A percentile compares a stretch with the other conserved stretches of the same genome.
Conservation (phyloP, 2,113 vertebrate genomes). For the Rhegmatorhina hoffmannsi region DNA sequence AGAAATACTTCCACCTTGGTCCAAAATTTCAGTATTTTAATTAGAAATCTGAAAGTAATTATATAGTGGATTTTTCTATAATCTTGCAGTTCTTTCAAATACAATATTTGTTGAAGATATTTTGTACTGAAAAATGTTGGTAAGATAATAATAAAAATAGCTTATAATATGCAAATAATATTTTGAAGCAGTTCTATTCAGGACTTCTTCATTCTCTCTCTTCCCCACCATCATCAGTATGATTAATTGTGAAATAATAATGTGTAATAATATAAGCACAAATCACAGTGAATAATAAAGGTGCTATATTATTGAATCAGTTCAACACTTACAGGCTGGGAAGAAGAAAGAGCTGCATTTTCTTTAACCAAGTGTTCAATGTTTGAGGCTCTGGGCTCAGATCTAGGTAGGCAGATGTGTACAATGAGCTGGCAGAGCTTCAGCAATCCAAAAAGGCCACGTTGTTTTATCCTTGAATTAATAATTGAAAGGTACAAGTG, state of each 20-base stretch:
- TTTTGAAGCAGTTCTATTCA: background rate
- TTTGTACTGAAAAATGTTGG: background rate
- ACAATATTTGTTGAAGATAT: background rate
- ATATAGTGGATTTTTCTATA: background rate
- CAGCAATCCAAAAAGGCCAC: background rate
- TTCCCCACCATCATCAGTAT: background rate
- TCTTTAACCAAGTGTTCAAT: background rate
- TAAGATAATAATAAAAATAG: background rate
- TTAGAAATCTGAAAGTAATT: background rate
- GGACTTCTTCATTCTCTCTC: background rate
- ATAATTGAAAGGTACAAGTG: background rate
- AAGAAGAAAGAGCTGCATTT: background rate
- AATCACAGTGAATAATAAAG: background rate
- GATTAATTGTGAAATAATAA: slow-evolving; percentile 18
- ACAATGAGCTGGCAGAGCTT: background rate
- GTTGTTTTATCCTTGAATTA: background rate
- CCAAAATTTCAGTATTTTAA: background rate
- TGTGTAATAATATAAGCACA: background rate
- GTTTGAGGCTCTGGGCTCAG: background rate
- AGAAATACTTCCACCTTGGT: background rate
- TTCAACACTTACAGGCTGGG: background rate
- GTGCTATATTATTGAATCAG: background rate
- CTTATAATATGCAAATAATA: background rate
- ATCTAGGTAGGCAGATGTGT: background rate
- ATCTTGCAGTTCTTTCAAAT: background rate